phyloP scores from a whole-genome alignment of 2,113 vertebrate species.

The Ellobius talpinus region DNA sequence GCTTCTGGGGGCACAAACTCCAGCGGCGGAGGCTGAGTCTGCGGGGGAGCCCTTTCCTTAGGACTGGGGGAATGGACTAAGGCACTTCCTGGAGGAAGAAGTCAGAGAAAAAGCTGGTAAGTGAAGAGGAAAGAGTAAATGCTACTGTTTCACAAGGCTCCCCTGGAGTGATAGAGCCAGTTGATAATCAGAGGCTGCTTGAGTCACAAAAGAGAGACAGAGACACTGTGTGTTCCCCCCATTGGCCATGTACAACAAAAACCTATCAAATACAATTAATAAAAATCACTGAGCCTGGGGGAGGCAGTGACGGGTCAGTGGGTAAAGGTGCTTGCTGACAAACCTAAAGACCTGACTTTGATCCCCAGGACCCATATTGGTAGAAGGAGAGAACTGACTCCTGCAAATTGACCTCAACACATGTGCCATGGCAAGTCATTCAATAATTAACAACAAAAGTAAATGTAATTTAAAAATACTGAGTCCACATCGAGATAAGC shows the following conservation, averaged over 20 bases:
- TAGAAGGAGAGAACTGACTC: background rate
- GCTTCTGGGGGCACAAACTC: constrained; percentile 95
- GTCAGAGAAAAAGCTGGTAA: constrained; percentile 16
- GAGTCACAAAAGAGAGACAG: constrained; percentile 25
- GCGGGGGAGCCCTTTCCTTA: constrained; percentile 86
- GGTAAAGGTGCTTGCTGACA: background rate
- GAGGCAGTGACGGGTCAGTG: background rate
- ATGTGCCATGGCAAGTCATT: background rate
- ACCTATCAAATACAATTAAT: background rate
- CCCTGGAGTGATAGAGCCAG: background rate
- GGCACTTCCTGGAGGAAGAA: constrained; percentile 68
- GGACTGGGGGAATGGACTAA: constrained; percentile 72
- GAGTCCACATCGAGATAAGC: background rate
- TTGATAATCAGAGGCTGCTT: background rate
- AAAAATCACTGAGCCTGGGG: background rate
- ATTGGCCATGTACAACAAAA: background rate
- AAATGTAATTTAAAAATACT: background rate
- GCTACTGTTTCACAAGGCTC: background rate
- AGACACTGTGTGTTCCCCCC: background rate
- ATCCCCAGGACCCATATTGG: background rate
- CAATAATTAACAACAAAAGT: background rate
- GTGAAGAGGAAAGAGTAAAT: background rate
- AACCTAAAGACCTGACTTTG: background rate
- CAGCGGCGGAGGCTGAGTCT: constrained; percentile 79
- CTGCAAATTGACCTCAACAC: background rate